Evolutionary conservation across 53 echinoderm and acorn worm species (phyloP).

Genomic region (Astropecten irregularis): DNA sequence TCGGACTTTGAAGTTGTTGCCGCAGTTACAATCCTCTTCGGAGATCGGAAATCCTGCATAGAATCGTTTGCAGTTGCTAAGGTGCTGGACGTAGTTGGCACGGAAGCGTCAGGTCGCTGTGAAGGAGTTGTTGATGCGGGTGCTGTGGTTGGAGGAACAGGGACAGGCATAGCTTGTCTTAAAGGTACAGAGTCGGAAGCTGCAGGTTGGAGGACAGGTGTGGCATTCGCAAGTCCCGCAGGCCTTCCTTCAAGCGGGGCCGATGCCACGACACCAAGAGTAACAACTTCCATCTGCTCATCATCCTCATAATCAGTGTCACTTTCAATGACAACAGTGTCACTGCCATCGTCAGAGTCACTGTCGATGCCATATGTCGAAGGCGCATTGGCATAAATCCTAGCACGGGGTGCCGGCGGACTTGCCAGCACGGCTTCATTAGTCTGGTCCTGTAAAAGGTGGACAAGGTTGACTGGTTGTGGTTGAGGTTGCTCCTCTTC

Average conservation of each 20-base stretch:
- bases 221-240: too few species aligned
- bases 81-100: background rate
- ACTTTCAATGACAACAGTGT: background rate
- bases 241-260: too few species aligned
- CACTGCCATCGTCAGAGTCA: conserved; percentile 15
- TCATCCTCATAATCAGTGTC: conserved; percentile 45
- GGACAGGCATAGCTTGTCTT: background rate
- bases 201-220: background rate
- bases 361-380: background rate
- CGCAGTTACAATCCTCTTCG: too few species aligned
- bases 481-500: background rate
- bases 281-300: background rate
- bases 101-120: background rate
- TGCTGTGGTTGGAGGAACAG: background rate
- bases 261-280: too few species aligned
- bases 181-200: background rate
- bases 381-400: background rate
- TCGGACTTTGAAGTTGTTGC: background rate
- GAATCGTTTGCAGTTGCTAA: conserved; percentile 49
- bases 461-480: background rate
- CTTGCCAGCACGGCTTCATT: background rate
- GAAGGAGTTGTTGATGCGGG: background rate
- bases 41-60: conserved; percentile 56
- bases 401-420: background rate
- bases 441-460: background rate